phyloP scores from a whole-genome alignment of 2,888 invertebrate genomes.

The Agriopis marginaria region DNA sequence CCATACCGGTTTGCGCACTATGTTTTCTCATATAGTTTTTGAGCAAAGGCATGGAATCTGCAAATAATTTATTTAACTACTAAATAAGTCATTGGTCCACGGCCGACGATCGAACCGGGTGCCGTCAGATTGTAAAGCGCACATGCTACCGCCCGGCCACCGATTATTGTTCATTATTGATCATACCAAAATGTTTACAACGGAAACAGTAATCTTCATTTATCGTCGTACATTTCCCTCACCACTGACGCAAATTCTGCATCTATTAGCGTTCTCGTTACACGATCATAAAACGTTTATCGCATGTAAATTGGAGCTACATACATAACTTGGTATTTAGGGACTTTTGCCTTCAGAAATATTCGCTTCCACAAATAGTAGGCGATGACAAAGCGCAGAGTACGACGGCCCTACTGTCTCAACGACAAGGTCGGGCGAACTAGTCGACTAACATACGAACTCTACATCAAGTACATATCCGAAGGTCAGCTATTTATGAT shows the following conservation, averaged over 20 bases:
- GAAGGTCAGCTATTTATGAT: constrained; percentile 20
- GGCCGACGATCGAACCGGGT: no score
- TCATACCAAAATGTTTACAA: background rate
- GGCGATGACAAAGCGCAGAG: constrained; percentile 45
- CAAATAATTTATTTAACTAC: no score
- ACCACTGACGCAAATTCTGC: constrained; percentile 10
- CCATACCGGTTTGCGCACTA: no score
- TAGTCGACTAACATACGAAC: constrained; percentile 28
- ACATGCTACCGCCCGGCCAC: no score
- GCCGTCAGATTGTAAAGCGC: no score
- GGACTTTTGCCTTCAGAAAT: constrained; percentile 31
- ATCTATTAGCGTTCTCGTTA: constrained; percentile 20
- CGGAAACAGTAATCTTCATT: constrained; percentile 9
- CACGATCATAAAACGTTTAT: constrained; percentile 35
- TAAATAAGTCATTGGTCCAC: no score
- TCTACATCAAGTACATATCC: constrained; percentile 8
- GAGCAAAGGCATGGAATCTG: no score
- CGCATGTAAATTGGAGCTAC: constrained; percentile 23
- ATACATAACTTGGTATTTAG: constrained; percentile 16
- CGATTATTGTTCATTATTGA: background rate
- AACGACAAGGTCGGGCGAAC: constrained; percentile 39
- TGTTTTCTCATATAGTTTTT: no score
- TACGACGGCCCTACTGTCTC: constrained; percentile 47
- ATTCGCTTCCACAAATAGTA: constrained; percentile 37
- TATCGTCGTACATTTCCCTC: background rate